These are phyloP conservation scores for Drosophila dunni DNA, from an alignment of 1,140 invertebrate genomes.

Conservation along the genomic window DNA sequence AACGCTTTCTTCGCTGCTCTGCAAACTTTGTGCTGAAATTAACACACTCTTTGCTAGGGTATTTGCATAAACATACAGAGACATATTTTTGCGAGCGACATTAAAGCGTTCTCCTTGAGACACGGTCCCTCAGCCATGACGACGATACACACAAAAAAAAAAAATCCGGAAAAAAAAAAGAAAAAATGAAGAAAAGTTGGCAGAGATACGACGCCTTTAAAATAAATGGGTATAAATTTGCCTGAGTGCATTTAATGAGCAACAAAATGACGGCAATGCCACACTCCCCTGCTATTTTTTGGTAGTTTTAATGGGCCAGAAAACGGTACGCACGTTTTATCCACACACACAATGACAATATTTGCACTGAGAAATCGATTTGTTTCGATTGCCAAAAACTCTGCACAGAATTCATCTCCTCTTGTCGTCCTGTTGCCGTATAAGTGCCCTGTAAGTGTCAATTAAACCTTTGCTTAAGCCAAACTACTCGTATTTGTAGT, in stretches of 20 bases:
- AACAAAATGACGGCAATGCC: constrained; percentile 30
- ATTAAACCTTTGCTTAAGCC: constrained; percentile 1
- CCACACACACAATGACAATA: constrained; percentile 15
- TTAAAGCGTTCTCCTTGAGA: constrained; percentile 32
- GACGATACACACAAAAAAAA: not conserved
- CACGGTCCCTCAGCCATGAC: not conserved
- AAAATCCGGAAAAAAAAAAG: too few species aligned
- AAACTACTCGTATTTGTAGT: not conserved
- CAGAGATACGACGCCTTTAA: constrained; percentile 32
- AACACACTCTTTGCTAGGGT: too few species aligned
- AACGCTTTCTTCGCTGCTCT: too few species aligned
- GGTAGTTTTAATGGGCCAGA: constrained; percentile 29
- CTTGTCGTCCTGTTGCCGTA: too few species aligned
- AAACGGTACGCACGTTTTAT: constrained; percentile 15
- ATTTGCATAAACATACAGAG: too few species aligned
- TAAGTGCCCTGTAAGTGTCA: not conserved
- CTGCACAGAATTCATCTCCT: not conserved
- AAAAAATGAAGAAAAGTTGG: not conserved
- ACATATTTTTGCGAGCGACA: constrained; percentile 26
- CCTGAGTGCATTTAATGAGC: constrained; percentile 56
- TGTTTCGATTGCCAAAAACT: not conserved
- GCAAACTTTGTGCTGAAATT: too few species aligned
- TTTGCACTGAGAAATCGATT: constrained; percentile 18
- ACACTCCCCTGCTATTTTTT: not conserved
- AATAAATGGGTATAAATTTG: constrained; percentile 55